Evolutionary conservation across 2,797 vertebrate species (phyloP), one percentile per base, ranked within the genome.

Genomic region (Sciaenops ocellatus): DNA sequence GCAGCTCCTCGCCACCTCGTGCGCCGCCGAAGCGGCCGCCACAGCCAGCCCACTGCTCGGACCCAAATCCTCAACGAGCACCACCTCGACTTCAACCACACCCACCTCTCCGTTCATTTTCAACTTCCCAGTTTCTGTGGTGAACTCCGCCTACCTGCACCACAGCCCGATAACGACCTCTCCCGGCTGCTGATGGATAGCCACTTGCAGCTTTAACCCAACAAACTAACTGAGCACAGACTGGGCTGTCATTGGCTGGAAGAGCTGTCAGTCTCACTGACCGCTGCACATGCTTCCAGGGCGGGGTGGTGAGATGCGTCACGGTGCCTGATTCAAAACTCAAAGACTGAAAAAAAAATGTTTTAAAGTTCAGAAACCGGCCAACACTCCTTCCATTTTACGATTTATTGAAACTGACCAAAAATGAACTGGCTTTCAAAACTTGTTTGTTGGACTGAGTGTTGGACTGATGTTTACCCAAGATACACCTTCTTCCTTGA

Each of bases 71-170:
- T 85, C 95, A 0, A 59, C 93, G 1, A 76, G 90, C 46, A 28
- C 86, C 30, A 48, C 89, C 22, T 86, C 94, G 2, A 82, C 90
- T 3, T 50, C 83, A 0, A 59, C 84, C 60, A 94, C 95, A 0
- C 94, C 95, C 66, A 94, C 91, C 69, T 95, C 96, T 0, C 95
- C 95, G 2, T 96, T 95, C 82, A 95, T 96, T 78, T 96, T 96
- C 86, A 96, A 94, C 93, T 96, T 96, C 91, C 95, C 96, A 0
- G 92, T 96, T 10, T 94, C 96, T 0, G 95, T 96, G 85, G 95
- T 95, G 62, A 94, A 94, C 60, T 84, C 92, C 0, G 91, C 92
- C 17, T 96, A 96, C 87, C 85, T 96, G 76, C 94, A 96, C 84
- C 93, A 93, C 91, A 95, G 91, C 79, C 94, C 95, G 0, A 85